phyloP scores from a whole-genome alignment of 1,140 invertebrate species.

The Drosophila tristis region DNA sequence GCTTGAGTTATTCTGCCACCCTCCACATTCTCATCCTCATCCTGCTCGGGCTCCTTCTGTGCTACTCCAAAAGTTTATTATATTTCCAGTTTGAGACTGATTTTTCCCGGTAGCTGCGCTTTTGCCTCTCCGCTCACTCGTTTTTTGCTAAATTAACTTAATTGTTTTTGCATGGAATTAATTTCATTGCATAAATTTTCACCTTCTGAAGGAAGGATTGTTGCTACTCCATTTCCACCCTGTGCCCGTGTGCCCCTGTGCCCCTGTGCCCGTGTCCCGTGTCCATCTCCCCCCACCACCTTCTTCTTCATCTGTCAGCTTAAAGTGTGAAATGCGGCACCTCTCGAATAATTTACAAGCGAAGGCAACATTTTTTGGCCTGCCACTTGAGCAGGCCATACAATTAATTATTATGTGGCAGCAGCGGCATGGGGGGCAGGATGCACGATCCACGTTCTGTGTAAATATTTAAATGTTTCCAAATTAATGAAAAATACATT shows the following conservation, averaged over 20 bases:
- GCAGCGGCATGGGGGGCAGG: neutral
- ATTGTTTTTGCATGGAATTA: constrained; percentile 83
- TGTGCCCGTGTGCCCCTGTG: no score
- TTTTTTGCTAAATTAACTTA: constrained; percentile 83
- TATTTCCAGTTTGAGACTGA: constrained; percentile 75
- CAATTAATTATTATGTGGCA: constrained; percentile 76
- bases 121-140: constrained; percentile 42
- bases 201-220: constrained; percentile 50
- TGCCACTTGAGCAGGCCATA: constrained; percentile 52
- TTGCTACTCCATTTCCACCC: constrained; percentile 1
- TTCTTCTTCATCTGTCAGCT: constrained; percentile 55
- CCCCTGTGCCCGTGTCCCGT: no score
- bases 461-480: constrained; percentile 76
- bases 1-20: no score
- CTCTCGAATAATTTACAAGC: constrained; percentile 73
- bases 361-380: constrained; percentile 52
- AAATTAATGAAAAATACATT: constrained; percentile 81
- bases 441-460: constrained; percentile 21
- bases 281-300: neutral
- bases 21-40: no score
- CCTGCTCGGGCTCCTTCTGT: no score
- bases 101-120: constrained; percentile 71
- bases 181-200: constrained; percentile 79
- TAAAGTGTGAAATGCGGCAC: constrained; percentile 79
- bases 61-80: constrained; percentile 68